Evolutionary conservation across 2,888 invertebrate genomes (phyloP).

Genomic region (Eutolmus rufibarbis): DNA sequence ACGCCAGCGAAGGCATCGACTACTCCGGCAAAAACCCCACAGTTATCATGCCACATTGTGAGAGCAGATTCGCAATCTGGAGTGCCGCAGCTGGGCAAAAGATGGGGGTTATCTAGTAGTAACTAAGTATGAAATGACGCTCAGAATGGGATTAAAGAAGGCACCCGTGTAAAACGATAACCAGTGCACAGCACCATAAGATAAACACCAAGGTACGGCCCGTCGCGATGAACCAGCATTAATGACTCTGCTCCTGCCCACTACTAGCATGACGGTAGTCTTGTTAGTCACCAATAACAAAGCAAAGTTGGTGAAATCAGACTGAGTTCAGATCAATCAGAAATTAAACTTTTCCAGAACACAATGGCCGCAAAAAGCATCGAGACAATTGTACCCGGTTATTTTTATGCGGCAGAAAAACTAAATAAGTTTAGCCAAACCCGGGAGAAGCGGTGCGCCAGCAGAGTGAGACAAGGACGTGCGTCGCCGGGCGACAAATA

Average conservation of each 20-base stretch:
- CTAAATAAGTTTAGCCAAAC: background rate
- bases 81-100: background rate
- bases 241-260: background rate
- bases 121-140: background rate
- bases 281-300: background rate
- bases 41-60: background rate
- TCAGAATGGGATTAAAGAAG: background rate
- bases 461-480: constrained; percentile 26
- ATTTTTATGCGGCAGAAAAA: constrained; percentile 4
- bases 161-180: background rate
- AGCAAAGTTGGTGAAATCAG: background rate
- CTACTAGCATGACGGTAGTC: background rate
- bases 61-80: background rate
- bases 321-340: background rate
- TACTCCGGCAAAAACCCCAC: background rate
- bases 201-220: background rate
- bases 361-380: background rate
- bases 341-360: background rate
- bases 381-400: background rate
- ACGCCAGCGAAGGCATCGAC: background rate
- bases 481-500: background rate
- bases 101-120: background rate
- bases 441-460: background rate
- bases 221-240: background rate
- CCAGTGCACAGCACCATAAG: background rate